Percentiles rank a stretch among this genome's conserved stretches.
phyloP scores from a whole-genome alignment of 2,888 invertebrate species.

The Rhorus exstirpatorius region DNA sequence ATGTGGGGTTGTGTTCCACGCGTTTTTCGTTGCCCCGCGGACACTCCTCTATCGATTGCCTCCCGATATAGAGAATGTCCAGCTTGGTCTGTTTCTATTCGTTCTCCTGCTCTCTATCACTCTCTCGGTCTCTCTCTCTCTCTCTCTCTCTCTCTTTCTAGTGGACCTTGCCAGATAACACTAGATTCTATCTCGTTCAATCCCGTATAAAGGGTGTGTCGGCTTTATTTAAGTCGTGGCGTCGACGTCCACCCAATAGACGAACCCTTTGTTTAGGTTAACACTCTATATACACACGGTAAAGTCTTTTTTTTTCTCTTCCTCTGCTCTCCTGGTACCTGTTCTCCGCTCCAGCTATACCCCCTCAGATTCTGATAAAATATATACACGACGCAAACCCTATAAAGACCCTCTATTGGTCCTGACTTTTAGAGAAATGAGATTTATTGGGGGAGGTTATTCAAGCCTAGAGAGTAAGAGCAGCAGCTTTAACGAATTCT shows the following conservation, averaged over 20 bases:
- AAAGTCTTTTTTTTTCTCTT: conserved; percentile 5
- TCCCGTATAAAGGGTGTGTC: conserved; percentile 36
- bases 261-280: conserved; percentile 62
- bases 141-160: conserved; percentile 20
- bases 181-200: conserved; percentile 22
- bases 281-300: conserved; percentile 45
- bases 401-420: conserved; percentile 31
- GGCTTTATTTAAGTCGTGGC: conserved; percentile 45
- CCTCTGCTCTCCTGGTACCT: background rate
- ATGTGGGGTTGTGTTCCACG: conserved; percentile 29
- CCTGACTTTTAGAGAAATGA: conserved; percentile 62
- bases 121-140: background rate
- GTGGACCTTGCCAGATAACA: conserved; percentile 8
- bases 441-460: conserved; percentile 56
- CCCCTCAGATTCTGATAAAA: conserved; percentile 36
- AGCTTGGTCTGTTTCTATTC: conserved; percentile 61
- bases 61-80: conserved; percentile 63
- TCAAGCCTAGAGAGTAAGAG: conserved; percentile 34
- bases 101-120: background rate
- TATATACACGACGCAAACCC: conserved; percentile 26
- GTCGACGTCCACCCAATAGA: conserved; percentile 23
- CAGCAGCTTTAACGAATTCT: conserved; percentile 48
- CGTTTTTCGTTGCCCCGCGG: conserved; percentile 62
- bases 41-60: conserved; percentile 65
- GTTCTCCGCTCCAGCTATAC: background rate